These are phyloP conservation scores for Holothuria scabra DNA, from an alignment of 53 echinoderm and acorn worm genomes.

Conservation along the genomic window DNA sequence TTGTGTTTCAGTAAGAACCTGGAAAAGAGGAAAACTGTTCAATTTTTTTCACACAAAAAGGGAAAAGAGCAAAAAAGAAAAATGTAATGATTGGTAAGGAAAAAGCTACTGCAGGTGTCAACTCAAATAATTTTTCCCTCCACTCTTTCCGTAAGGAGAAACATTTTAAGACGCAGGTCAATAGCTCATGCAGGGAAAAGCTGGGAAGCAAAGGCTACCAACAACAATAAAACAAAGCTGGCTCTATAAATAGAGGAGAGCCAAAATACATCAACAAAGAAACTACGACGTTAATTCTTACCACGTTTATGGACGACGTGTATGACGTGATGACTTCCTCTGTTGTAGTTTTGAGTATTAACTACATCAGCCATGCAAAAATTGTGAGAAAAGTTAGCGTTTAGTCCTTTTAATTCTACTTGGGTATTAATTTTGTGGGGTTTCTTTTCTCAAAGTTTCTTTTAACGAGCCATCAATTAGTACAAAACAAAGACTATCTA, in stretches of 20 bases:
- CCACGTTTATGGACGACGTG: constrained; percentile 44
- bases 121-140: background rate
- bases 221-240: constrained; percentile 21
- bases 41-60: no score
- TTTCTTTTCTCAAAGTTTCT: no score
- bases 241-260: constrained; percentile 25
- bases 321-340: constrained; percentile 52
- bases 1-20: no score
- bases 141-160: background rate
- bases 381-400: constrained; percentile 54
- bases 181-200: constrained; percentile 29
- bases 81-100: no score
- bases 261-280: constrained; percentile 16
- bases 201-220: constrained; percentile 23
- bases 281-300: constrained; percentile 44
- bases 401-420: constrained; percentile 23
- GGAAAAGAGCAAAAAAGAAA: no score
- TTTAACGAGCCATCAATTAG: no score
- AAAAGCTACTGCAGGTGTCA: background rate
- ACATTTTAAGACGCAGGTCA: background rate
- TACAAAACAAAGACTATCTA: no score
- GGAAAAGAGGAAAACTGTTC: no score
- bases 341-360: constrained; percentile 48
- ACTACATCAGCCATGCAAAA: constrained; percentile 51
- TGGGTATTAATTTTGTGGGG: background rate